Base-by-base conservation (phyloP, 2,888 invertebrate species). In the Paralinhomoeus sp. region DNA sequence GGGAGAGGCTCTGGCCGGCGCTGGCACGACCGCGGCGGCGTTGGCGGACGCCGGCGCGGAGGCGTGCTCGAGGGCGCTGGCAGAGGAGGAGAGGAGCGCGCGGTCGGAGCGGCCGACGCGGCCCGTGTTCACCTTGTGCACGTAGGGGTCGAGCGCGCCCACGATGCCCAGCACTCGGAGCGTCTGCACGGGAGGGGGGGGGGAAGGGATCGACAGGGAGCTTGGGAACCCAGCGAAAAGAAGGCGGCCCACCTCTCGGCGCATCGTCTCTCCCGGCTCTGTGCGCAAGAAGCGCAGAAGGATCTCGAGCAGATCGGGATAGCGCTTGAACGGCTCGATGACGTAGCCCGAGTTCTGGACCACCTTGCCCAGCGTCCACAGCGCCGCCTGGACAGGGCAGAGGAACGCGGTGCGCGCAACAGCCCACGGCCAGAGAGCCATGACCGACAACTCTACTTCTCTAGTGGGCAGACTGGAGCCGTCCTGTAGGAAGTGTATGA, bases 91-190 rank as follows among this genome's bases (percentile, higher is more conserved):
- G n/a, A n/a, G n/a, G n/a, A n/a, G n/a, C n/a, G n/a, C n/a, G n/a
- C n/a, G n/a, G n/a, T n/a, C n/a, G n/a, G n/a, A n/a, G n/a, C n/a
- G n/a, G n/a, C n/a, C n/a, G n/a, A 59, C 55, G 2, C 53, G 49
- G 18, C 91, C 89, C 48, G 81, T 73, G 56, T 81, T 82, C 69
- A 91, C 79, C 68, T 93, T 93, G 62, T 91, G 85, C 60, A 84
- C 84, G 67, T 91, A 97, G 0, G 97, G 97, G 71, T 99, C 97
- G 53, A 97, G 71, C 0, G 93, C 93, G 3, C 97, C 97, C 1
- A 97, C 68, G 2, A 93, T 67, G 3, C 97, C 97, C 17, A 99
- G 67, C 15, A 93, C 89, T 43, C 89, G 72, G 46, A 97, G 84
- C 0, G 89, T 89, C 69, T 91, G 80, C 21, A 18, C n/a, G 15